Conservation (phyloP, 2,113 vertebrate species). For the Perca flavescens region DNA sequence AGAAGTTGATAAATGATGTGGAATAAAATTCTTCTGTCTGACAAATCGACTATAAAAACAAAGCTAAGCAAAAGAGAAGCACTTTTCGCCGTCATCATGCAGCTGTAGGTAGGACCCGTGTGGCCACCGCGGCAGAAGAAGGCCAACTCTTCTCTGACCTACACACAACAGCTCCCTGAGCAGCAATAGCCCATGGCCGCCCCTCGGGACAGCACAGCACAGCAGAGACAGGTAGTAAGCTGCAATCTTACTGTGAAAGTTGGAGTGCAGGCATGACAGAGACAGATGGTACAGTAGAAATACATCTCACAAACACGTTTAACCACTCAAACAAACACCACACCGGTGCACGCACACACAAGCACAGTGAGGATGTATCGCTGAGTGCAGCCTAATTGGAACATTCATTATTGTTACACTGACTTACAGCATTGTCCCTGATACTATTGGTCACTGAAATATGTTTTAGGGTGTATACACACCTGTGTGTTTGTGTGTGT, state of each 20-base stretch:
- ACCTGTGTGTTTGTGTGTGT: slow-evolving; percentile 5
- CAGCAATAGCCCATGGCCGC: slow-evolving; percentile 54
- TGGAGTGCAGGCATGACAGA: slow-evolving; percentile 58
- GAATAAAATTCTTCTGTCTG: background rate
- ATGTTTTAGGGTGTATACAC: slow-evolving; percentile 5
- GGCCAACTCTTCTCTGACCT: slow-evolving; percentile 49
- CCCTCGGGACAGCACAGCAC: slow-evolving; percentile 53
- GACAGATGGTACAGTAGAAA: slow-evolving; percentile 68
- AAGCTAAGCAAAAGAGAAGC: background rate
- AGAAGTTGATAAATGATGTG: background rate
- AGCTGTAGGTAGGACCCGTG: slow-evolving; percentile 8
- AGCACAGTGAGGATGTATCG: slow-evolving; percentile 43
- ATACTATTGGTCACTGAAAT: slow-evolving; percentile 51
- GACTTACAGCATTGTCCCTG: slow-evolving; percentile 64
- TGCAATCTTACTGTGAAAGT: slow-evolving; percentile 67
- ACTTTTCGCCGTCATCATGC: background rate
- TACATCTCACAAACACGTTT: slow-evolving; percentile 47
- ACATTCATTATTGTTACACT: slow-evolving; percentile 68
- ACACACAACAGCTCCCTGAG: slow-evolving; percentile 49
- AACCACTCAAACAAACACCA: background rate
- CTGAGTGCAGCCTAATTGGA: slow-evolving; percentile 59
- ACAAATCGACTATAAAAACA: background rate
- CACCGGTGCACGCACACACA: background rate
- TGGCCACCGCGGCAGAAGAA: slow-evolving; percentile 8
- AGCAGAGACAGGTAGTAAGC: slow-evolving; percentile 70